A percentile compares a stretch with the other conserved stretches of the same genome.
phyloP scores from a whole-genome alignment of 2,113 vertebrate genomes.

The Sphaerodactylus townsendi region DNA sequence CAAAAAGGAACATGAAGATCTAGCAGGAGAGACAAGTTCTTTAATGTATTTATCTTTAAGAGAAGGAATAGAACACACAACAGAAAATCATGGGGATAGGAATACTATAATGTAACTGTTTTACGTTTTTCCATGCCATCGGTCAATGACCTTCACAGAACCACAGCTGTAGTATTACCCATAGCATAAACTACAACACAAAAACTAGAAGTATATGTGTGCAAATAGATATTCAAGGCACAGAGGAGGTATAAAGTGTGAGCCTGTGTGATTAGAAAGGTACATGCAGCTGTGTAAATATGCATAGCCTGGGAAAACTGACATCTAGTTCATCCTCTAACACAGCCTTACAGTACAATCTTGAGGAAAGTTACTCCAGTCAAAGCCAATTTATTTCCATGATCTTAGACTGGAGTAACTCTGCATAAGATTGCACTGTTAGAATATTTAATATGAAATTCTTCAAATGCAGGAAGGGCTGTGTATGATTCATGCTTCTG shows the following conservation, averaged over 20 bases:
- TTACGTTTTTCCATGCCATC: no score
- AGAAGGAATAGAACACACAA: neutral
- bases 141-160: neutral
- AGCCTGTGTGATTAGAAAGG: neutral
- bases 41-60: no score
- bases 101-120: no score
- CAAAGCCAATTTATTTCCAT: no score
- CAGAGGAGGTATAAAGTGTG: neutral
- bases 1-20: neutral
- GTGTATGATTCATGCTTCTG: neutral
- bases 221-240: neutral
- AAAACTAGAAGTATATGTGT: rapidly evolving
- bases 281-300: conserved; percentile 48
- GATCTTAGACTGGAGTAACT: no score
- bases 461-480: neutral
- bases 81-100: no score
- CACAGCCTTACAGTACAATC: rapidly evolving
- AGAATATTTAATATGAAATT: neutral
- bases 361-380: neutral
- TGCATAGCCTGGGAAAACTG: neutral
- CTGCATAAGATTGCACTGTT: no score
- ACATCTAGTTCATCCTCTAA: no score
- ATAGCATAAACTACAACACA: neutral
- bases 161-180: conserved; percentile 22
- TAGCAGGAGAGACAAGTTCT: neutral